Percentiles rank a stretch among this genome's conserved stretches.
Conservation (phyloP, 2,113 vertebrate genomes). For the Tachysurus fulvidraco region DNA sequence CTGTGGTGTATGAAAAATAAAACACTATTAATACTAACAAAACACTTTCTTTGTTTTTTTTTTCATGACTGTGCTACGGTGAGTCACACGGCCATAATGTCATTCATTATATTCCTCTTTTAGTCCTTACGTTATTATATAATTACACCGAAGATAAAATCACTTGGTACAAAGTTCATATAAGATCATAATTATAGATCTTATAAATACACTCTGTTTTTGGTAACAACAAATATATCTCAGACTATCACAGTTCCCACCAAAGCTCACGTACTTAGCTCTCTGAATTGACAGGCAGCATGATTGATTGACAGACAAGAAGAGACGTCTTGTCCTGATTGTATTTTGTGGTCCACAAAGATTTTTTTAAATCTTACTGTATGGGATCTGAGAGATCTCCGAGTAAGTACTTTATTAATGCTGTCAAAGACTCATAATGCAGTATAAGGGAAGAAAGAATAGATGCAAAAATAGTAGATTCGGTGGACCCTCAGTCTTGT, state of each 20-base stretch:
- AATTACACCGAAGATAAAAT: neutral
- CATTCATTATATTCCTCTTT: neutral
- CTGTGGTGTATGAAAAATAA: neutral
- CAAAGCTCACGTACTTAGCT: neutral
- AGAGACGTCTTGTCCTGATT: neutral
- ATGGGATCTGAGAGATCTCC: neutral
- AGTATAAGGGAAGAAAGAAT: neutral
- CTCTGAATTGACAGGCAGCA: neutral
- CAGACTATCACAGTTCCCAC: neutral
- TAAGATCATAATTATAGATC: neutral
- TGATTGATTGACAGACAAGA: neutral
- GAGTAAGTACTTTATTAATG: neutral
- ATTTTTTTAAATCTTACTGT: neutral
- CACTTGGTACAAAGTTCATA: neutral
- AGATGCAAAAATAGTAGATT: constrained; percentile 59
- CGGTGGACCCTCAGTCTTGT: constrained; percentile 69
- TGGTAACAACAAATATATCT: neutral
- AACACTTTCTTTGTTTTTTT: too few relatives aligned
- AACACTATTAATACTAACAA: neutral
- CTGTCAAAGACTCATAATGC: neutral
- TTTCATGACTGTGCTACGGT: neutral
- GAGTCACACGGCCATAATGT: neutral
- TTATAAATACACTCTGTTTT: neutral
- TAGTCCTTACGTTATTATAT: neutral
- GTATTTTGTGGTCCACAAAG: neutral